Percentiles rank a stretch among this genome's conserved stretches.
These are phyloP conservation scores for Aviceda subcristata DNA, from an alignment of 2,113 vertebrate species.

Conservation along the genomic window DNA sequence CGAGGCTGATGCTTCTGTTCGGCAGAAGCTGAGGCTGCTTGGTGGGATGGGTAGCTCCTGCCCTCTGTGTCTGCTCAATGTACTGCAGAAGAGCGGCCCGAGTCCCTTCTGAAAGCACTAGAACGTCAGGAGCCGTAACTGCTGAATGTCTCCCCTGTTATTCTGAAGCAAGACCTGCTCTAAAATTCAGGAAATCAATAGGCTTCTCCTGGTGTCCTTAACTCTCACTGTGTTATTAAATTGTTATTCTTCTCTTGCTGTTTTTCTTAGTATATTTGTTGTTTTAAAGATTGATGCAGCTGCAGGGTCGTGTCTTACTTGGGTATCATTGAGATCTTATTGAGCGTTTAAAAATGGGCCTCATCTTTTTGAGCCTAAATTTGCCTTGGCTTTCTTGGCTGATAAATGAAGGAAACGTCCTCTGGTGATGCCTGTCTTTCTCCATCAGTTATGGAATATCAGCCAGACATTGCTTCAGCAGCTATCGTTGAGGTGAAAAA, in stretches of 20 bases:
- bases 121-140: neutral
- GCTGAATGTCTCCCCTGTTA: neutral
- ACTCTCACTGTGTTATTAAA: accelerated
- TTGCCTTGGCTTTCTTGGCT: neutral
- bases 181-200: neutral
- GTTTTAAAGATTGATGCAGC: neutral
- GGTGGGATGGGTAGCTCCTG: neutral
- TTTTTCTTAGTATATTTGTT: neutral
- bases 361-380: neutral
- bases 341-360: neutral
- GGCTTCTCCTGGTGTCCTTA: neutral
- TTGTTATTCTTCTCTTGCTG: neutral
- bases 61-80: accelerated
- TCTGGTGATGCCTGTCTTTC: neutral
- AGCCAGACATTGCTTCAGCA: neutral
- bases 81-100: accelerated
- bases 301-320: accelerated
- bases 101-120: accelerated
- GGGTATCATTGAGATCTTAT: accelerated
- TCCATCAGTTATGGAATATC: neutral
- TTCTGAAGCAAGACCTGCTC: neutral
- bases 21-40: neutral
- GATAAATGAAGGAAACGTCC: neutral
- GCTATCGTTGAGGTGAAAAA: neutral
- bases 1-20: neutral